A percentile compares a stretch with the other conserved stretches of the same genome.
phyloP scores from a whole-genome alignment of 2,113 vertebrate species.

The Megaleporinus macrocephalus region DNA sequence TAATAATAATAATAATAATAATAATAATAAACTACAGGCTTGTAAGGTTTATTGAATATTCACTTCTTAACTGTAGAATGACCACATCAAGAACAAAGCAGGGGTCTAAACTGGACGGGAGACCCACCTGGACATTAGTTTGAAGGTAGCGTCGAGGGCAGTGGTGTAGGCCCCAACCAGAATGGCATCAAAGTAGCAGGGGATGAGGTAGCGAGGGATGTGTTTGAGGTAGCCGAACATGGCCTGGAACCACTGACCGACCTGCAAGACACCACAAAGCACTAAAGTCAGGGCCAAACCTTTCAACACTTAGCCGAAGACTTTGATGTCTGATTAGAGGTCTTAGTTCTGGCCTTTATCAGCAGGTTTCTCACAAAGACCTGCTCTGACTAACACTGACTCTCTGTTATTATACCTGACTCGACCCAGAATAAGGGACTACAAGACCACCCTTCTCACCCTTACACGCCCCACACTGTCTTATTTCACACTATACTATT shows the following conservation, averaged over 20 bases:
- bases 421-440: background rate
- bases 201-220: slow-evolving; percentile 95
- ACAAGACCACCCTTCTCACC: too few relatives aligned
- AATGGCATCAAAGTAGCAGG: slow-evolving; percentile 95
- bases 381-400: background rate
- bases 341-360: background rate
- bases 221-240: slow-evolving; percentile 94
- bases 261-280: slow-evolving; percentile 70
- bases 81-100: too few relatives aligned
- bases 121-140: slow-evolving; percentile 91
- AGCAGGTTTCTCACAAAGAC: background rate
- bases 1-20: too few relatives aligned
- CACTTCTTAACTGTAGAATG: too few relatives aligned
- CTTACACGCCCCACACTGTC: too few relatives aligned
- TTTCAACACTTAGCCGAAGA: background rate
- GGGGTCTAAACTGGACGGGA: background rate
- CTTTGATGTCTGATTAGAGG: background rate
- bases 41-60: too few relatives aligned
- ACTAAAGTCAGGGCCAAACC: background rate
- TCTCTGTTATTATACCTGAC: background rate
- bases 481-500: too few relatives aligned
- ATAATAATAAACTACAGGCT: too few relatives aligned
- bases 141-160: slow-evolving; percentile 84
- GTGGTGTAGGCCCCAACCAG: slow-evolving; percentile 90
- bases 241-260: slow-evolving; percentile 90